Conservation (phyloP, 2,888 invertebrate species). For the Amblyteles armatorius region DNA sequence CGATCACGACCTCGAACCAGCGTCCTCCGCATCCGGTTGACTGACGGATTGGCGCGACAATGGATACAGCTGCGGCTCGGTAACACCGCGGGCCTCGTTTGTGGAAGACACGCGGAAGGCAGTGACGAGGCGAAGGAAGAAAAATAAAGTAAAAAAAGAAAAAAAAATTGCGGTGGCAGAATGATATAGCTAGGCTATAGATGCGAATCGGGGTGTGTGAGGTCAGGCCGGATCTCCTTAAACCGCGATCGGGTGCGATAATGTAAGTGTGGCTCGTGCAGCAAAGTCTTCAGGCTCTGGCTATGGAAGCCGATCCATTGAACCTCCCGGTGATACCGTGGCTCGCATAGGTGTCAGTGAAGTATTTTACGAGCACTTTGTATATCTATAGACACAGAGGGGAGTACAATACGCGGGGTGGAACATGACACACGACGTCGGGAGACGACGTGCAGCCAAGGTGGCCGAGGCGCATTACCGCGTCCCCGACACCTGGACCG, state of each 20-base stretch:
- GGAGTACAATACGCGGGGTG: constrained; percentile 13
- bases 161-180: background rate
- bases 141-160: constrained; percentile 6
- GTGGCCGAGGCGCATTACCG: constrained; percentile 73
- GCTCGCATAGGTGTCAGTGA: background rate
- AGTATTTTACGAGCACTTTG: background rate
- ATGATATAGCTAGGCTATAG: background rate
- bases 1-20: constrained; percentile 49
- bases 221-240: constrained; percentile 67
- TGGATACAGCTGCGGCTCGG: constrained; percentile 4
- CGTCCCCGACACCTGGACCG: constrained; percentile 78
- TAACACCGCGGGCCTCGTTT: constrained; percentile 58
- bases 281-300: constrained; percentile 27
- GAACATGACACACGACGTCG: constrained; percentile 61
- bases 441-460: constrained; percentile 76
- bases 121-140: constrained; percentile 45
- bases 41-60: constrained; percentile 20
- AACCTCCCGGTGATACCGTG: constrained; percentile 3
- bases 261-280: constrained; percentile 60
- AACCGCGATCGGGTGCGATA: constrained; percentile 55
- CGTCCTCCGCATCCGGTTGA: constrained; percentile 53
- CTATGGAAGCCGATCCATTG: constrained; percentile 29
- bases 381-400: background rate
- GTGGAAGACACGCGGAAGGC: constrained; percentile 63
- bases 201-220: constrained; percentile 72